Evolutionary conservation across 2,113 vertebrate genomes (phyloP), one percentile per base, ranked within the genome.

Genomic region (Stomatorhinus ivindoensis): DNA sequence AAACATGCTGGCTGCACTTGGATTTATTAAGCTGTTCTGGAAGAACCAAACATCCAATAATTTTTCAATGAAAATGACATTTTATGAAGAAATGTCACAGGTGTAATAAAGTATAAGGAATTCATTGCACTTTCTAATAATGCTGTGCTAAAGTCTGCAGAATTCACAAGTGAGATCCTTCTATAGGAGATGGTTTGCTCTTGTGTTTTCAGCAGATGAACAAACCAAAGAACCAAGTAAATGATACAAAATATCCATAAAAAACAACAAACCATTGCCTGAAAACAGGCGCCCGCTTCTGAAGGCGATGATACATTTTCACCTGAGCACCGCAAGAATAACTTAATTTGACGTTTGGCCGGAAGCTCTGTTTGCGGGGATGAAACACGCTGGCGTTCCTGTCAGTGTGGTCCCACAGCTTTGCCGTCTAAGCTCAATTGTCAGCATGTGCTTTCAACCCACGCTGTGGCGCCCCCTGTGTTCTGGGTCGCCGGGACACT

Each of bases 21-120:
- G 10, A 69, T 13, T 69, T 31, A 10, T 69, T 13, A 69, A 31
- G 61, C n/a, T 65, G n/a, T 65, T 65, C 58, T 3, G 1, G 3
- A 31, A 13, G 61, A 69, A 69, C 27, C 61, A 31, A n/a, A 65
- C n/a, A 69, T 69, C 61, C 61, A 69, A 65, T 65, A 27, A 85
- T 24, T 87, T 86, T 89, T 76, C 86, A 24, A 69, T 50, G 83
- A 86, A 65, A 86, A 65, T 89, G 7, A 27, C 13, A 85, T 86
- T 89, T 87, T 87, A 53, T 58, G 51, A 84, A 42, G n/a, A 84
- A 55, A 89, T 44, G 44, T 84, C 80, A 84, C 42, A 21, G n/a
- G 11, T 35, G 55, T 88, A 44, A 61, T 83, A 46, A 58, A 27
- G 39, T 83, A 47, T 61, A 82, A 24, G 35, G 31, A 82, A 89